phyloP scores from a whole-genome alignment of 2,113 vertebrate species.

The Eurypyga helias region DNA sequence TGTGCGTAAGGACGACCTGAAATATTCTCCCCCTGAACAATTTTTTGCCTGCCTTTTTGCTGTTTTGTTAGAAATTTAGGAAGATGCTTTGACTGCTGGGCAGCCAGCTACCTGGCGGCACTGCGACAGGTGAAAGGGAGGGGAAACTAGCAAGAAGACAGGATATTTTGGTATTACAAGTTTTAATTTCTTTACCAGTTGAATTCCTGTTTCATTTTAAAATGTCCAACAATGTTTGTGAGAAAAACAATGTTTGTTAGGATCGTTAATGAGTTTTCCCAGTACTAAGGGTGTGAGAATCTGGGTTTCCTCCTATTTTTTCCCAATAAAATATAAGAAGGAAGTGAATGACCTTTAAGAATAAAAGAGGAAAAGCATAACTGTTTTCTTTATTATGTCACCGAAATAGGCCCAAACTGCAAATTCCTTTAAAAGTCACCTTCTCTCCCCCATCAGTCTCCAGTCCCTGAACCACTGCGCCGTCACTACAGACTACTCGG shows the following conservation, averaged over 20 bases:
- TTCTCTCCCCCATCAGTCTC: background rate
- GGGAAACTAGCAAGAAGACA: background rate
- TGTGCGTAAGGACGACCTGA: background rate
- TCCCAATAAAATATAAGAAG: constrained; percentile 1
- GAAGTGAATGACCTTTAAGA: constrained; percentile 33
- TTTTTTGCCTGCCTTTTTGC: background rate
- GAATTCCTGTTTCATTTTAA: background rate
- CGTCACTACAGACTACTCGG: background rate
- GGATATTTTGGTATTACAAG: background rate
- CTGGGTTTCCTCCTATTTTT: constrained; percentile 48
- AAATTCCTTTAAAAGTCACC: background rate
- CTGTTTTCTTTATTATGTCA: constrained; percentile 30
- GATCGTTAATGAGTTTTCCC: background rate
- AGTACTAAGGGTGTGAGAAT: constrained; percentile 30
- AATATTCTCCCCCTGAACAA: background rate
- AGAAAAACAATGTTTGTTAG: background rate
- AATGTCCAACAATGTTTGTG: background rate
- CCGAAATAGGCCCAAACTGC: background rate
- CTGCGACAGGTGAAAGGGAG: background rate
- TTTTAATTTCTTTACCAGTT: background rate
- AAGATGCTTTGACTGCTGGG: background rate
- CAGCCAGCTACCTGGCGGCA: background rate
- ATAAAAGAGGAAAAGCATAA: background rate
- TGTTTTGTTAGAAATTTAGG: background rate
- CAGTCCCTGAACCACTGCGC: background rate